Evolutionary conservation across 2,797 vertebrate genomes (phyloP), one percentile per base, ranked within the genome.

Genomic region (Gymnothorax reevesii): DNA sequence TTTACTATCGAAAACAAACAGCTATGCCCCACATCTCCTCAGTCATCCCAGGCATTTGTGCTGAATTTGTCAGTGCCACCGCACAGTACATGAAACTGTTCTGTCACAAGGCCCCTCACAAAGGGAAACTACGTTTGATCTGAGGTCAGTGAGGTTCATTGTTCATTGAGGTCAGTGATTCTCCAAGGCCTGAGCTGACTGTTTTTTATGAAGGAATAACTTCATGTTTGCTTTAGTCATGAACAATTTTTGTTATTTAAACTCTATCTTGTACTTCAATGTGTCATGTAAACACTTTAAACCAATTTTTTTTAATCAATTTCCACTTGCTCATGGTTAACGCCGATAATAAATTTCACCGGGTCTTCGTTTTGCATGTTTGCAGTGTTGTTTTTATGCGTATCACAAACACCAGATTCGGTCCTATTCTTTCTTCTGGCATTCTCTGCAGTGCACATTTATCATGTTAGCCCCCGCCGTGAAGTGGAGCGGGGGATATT

Each of bases 271-370:
- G 71, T 80, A 80, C 52, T 80, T 80, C n/a, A 71, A 54, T 20
- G 9, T 54, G 54, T 52, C 20, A 17, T 10, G 6, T 79, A 52
- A 79, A 27, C 17, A 54, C 52, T 80, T 80, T 9, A 22, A 80
- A 80, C 20, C 77, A 52, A 49, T 80, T 9, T n/a, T 20, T 80
- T 80, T 79, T 79, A 15, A 22, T 54, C 12, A 1, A 15, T 75
- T 49, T 49, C 73, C 73, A 77, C 77, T 55, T 80, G 52, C 49
- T 55, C 77, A 80, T 9, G 3, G 49, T 8, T 84, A 49, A 83
- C 55, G 17, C 59, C 79, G 17, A 69, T 69, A 85, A 75, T 88
- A 87, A 88, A 87, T 49, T 54, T 84, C n/a, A 85, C 49, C 83
- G 73, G 79, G 42, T 75, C 57, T 7, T 84, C 80, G 60, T 71